Conservation (phyloP, 2,797 vertebrate species). For the Propithecus perrieri region DNA sequence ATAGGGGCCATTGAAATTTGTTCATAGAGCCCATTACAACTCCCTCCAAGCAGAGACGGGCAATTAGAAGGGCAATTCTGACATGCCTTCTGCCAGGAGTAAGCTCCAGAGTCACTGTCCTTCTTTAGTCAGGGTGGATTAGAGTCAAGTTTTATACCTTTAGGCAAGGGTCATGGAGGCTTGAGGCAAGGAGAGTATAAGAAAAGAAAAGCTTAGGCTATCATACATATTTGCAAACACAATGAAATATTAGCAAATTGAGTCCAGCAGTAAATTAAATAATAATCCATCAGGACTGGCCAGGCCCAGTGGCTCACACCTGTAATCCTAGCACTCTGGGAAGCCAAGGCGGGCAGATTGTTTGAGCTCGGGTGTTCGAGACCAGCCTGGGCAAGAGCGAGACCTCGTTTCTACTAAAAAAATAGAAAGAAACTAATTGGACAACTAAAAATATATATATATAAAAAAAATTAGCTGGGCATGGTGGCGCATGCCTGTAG, state of each 20-base stretch:
- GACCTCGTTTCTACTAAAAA: no score
- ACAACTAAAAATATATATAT: rapidly evolving
- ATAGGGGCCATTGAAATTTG: no score
- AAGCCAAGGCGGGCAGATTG: rapidly evolving
- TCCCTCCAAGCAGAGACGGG: background rate
- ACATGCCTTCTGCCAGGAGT: background rate
- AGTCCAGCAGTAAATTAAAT: background rate
- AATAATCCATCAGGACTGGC: background rate
- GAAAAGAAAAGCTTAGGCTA: background rate
- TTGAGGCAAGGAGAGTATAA: background rate
- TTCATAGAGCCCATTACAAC: no score
- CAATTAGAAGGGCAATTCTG: background rate
- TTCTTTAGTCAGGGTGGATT: background rate
- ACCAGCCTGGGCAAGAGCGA: no score
- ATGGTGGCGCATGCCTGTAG: no score
- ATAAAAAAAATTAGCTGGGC: no score
- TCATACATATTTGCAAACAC: background rate
- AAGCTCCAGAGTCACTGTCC: background rate
- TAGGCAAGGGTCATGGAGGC: background rate
- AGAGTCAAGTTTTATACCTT: background rate
- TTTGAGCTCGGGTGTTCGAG: no score
- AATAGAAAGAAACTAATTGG: background rate
- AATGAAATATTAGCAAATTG: background rate
- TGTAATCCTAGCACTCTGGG: no score
- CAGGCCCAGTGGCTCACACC: no score